Evolutionary conservation across 2,797 vertebrate species (phyloP).

Genomic region (Muscicapa striata): DNA sequence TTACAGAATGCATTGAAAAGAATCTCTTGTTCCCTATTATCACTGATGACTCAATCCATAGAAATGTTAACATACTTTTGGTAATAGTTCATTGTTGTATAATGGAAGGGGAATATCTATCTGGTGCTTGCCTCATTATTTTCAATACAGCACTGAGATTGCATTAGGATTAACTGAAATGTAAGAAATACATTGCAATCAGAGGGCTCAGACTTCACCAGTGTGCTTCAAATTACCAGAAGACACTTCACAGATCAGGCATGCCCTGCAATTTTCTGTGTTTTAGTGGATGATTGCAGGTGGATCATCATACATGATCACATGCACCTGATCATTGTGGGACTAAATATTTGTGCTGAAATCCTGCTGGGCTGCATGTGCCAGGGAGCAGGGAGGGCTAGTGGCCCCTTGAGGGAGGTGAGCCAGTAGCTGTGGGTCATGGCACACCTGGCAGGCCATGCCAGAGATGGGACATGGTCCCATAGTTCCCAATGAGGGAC

Average conservation of each 20-base stretch:
- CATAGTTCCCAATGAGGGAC: not conserved
- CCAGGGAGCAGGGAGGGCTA: not conserved
- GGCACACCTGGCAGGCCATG: rapidly evolving
- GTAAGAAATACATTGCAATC: not conserved
- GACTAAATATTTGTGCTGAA: not conserved
- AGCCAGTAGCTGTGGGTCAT: not conserved
- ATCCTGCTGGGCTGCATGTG: not conserved
- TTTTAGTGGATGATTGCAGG: not conserved
- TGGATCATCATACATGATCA: too few relatives aligned
- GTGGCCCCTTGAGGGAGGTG: not conserved
- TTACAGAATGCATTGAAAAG: not conserved
- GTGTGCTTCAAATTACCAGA: not conserved
- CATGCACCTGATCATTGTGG: rapidly evolving
- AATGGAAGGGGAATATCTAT: not conserved
- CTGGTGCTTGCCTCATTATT: not conserved
- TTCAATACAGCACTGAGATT: not conserved
- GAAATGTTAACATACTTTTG: not conserved
- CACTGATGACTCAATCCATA: not conserved
- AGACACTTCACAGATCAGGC: not conserved
- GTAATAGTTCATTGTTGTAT: not conserved
- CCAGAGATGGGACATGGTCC: rapidly evolving
- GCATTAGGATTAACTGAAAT: not conserved
- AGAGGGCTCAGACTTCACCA: not conserved
- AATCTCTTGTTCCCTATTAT: not conserved
- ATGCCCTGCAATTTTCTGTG: not conserved